Base-by-base conservation (phyloP, 2,888 invertebrate species). In the Hydropsyche betteni region DNA sequence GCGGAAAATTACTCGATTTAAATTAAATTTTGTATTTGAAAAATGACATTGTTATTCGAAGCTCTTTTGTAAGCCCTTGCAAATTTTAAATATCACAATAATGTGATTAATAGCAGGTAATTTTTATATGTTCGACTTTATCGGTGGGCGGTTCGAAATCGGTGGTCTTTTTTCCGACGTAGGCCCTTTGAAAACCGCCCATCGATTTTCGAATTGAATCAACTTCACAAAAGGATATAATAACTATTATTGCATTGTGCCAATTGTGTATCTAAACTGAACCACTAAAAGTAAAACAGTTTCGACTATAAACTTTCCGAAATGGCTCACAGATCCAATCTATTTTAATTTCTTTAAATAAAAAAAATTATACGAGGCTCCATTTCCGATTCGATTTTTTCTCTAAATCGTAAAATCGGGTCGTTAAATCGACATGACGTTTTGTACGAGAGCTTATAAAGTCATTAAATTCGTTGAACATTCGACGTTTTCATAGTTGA, bases 61-160 rank as follows among this genome's bases (percentile, higher is more conserved):
- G 24, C 24, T 36, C 64, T 36, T 64, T 64, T n/a, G 64, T 12
- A 34, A 10, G 12, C 64, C 64, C 24, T 24, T 24, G 64, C 64
- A 3, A 6, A 12, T 64, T 34, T 64, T 34, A 24, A 38, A 69
- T 74, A 44, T 76, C 74, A 75, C 75, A 78, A 78, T 78, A 73
- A 72, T 64, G 61, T 74, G 78, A 78, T 78, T 77, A 78, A 78
- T 78, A 58, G 75, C 74, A 44, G 75, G 78, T 77, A 77, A 76
- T 78, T 78, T 78, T 75, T 78, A 78, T 74, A 75, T 77, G 78
- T 75, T 71, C 55, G 58, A 75, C 36, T 74, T 76, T 76, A 75
- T 74, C 76, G 78, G 74, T 76, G 34, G 76, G 50, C 55, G 69
- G 68, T 64, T 68, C 52, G 75, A 61, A 74, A 74, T 75, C 69